These are phyloP conservation scores for Harpegnathos saltator DNA, from an alignment of 1,140 invertebrate genomes.

Conservation along the genomic window DNA sequence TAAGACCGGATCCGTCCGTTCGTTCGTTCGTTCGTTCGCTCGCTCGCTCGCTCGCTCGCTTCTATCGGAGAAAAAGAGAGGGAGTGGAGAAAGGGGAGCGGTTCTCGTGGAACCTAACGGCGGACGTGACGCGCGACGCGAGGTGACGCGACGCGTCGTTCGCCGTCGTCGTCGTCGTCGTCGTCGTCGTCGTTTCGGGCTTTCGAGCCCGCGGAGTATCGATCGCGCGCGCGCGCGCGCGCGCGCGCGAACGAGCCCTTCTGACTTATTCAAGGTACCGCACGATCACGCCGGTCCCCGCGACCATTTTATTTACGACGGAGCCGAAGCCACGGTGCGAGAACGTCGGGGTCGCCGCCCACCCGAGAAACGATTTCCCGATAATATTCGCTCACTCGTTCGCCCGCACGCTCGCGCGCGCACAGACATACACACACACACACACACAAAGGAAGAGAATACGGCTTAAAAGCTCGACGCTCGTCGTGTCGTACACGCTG, in stretches of 20 bases:
- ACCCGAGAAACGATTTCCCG: slow-evolving; percentile 13
- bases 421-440: no score
- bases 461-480: slow-evolving; percentile 28
- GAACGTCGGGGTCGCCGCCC: slow-evolving; percentile 22
- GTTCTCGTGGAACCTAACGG: neutral
- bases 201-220: slow-evolving; percentile 58
- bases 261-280: slow-evolving; percentile 73
- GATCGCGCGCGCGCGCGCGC: slow-evolving; percentile 61
- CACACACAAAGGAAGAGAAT: neutral
- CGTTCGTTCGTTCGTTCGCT: no score
- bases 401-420: no score
- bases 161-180: neutral
- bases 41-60: no score
- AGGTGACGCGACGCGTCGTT: slow-evolving; percentile 37
- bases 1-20: slow-evolving; percentile 44
- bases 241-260: slow-evolving; percentile 62
- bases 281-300: slow-evolving; percentile 58
- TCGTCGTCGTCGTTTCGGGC: slow-evolving; percentile 38
- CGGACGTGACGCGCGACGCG: neutral
- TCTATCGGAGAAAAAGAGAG: neutral
- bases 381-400: slow-evolving; percentile 23
- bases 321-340: slow-evolving; percentile 11
- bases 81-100: no score
- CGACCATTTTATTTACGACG: slow-evolving; percentile 70
- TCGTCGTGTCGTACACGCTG: neutral